Evolutionary conservation across 2,797 vertebrate species (phyloP), one percentile per base, ranked within the genome.

Genomic region (Sebastes umbrosus): DNA sequence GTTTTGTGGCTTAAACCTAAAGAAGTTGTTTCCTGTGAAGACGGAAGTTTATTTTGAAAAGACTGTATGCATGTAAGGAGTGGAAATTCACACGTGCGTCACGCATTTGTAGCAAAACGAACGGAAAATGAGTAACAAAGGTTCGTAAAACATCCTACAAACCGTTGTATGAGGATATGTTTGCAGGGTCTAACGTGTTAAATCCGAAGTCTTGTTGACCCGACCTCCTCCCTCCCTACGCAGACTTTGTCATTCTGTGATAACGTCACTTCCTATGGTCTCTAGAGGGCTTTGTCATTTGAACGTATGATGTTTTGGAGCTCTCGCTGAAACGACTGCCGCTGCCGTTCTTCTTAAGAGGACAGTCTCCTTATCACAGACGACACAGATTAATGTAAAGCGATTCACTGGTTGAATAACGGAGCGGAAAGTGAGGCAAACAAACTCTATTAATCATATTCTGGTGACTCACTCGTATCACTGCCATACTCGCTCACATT

Each of bases 391-490:
- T 14, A 29, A 72, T 60, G 63, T 46, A 12, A 69, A 77, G 20
- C 1, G 6, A 57, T 31, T 27, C 2, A 34, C 43, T 54, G 9
- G 64, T 84, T 69, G 68, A 84, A 83, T 68, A 78, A 87, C 10
- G 6, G 32, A 58, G 3, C 10, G 20, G 59, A 70, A 85, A 62
- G 29, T 5, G 60, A 83, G 9, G 27, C 7, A 57, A 83, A 67
- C 29, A 57, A 83, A 77, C 22, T 75, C 46, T 57, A 69, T 86
- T 76, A 63, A 80, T 87, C 80, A 79, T 39, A 52, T 69, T 85
- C 74, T 60, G 31, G 63, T 91, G 88, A 90, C 78, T 91, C 88
- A 86, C 58, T 79, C 24, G 55, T 32, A 67, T 80, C 46, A 16
- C 8, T 29, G 72, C 68, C 59, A 80, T 62, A 70, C 69, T 75